Conservation (phyloP, 2,888 invertebrate genomes). For the Marasmarcha lunaedactyla region DNA sequence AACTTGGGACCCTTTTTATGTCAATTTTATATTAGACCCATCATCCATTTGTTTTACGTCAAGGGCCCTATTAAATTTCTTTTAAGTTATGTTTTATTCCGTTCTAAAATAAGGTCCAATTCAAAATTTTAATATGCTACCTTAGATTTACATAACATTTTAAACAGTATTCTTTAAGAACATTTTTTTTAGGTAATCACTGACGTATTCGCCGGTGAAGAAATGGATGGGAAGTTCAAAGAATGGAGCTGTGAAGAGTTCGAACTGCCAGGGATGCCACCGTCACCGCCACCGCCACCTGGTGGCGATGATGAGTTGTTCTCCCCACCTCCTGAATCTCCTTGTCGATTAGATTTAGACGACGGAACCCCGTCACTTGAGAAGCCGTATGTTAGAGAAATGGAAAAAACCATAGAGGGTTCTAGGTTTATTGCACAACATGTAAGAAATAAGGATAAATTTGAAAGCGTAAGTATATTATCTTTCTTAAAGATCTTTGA, state of each 20-base stretch:
- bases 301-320: conserved; percentile 88
- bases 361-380: conserved; percentile 84
- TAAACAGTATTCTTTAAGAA: no score
- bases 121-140: no score
- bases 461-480: conserved; percentile 86
- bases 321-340: conserved; percentile 79
- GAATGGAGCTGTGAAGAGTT: conserved; percentile 76
- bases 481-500: neutral
- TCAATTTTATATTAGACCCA: no score
- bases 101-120: no score
- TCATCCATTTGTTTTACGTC: no score
- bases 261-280: conserved; percentile 79
- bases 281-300: conserved; percentile 79
- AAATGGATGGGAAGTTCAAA: conserved; percentile 59
- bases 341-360: conserved; percentile 71
- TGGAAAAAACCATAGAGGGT: conserved; percentile 93
- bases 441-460: conserved; percentile 93
- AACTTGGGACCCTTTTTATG: no score
- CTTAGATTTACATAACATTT: no score
- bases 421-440: conserved; percentile 96
- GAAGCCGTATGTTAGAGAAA: conserved; percentile 83
- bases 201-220: conserved; percentile 78
- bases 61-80: no score
- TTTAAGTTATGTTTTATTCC: no score
- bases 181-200: conserved; percentile 78